Evolutionary conservation across 2,888 invertebrate genomes (phyloP).

Genomic region (Podabrus alpinus): DNA sequence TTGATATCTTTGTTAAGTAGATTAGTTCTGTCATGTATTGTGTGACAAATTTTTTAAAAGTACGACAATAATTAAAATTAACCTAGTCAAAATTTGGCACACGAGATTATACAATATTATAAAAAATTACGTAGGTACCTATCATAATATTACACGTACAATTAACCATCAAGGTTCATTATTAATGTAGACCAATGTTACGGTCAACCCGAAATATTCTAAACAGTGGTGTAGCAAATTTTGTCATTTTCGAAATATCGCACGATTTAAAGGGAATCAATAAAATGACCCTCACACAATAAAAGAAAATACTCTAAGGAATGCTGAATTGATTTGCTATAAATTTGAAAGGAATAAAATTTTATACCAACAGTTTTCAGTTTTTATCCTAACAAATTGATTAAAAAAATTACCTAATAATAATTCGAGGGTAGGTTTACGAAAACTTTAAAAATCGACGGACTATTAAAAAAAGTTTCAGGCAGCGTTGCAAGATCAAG

Average conservation of each 20-base stretch:
- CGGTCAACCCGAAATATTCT: neutral
- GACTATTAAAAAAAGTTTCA: neutral
- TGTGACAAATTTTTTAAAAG: neutral
- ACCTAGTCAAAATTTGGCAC: neutral
- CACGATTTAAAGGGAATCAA: neutral
- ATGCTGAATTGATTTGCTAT: neutral
- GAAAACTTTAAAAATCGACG: neutral
- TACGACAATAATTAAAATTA: neutral
- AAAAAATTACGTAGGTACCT: neutral
- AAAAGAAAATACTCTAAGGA: neutral
- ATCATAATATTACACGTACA: neutral
- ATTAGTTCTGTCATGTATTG: neutral
- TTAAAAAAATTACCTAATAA: too few relatives aligned
- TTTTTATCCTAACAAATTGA: too few relatives aligned
- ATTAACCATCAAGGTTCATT: neutral
- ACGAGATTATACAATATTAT: neutral
- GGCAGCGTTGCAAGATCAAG: neutral
- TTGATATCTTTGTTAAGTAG: slow-evolving; percentile 50
- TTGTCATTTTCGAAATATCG: neutral
- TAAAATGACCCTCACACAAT: neutral
- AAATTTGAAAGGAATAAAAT: neutral
- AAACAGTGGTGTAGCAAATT: neutral
- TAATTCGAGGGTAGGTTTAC: too few relatives aligned
- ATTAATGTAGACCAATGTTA: neutral
- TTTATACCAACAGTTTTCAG: too few relatives aligned